A percentile compares a stretch with the other conserved stretches of the same genome.
These are phyloP conservation scores for Acromyrmex echinatior DNA, from an alignment of 1,140 invertebrate species.

Conservation along the genomic window DNA sequence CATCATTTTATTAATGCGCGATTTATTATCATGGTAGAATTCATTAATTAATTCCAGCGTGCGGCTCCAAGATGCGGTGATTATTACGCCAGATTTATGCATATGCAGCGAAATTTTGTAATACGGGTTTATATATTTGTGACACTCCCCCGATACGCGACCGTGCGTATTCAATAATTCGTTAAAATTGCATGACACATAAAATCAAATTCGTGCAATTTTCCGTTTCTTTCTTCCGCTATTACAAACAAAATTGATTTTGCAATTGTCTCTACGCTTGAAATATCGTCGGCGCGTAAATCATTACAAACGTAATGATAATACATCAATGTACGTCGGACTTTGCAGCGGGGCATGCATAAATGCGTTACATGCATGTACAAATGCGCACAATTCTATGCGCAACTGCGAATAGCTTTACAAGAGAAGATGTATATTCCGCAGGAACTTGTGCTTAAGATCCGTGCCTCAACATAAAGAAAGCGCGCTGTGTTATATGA, in stretches of 20 bases:
- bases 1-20: constrained; percentile 55
- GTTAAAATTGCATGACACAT: constrained; percentile 39
- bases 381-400: constrained; percentile 16
- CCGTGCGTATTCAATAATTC: constrained; percentile 24
- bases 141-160: constrained; percentile 27
- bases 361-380: neutral
- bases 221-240: constrained; percentile 13
- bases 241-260: constrained; percentile 9
- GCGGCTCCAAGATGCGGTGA: constrained; percentile 52
- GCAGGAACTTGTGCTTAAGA: constrained; percentile 25
- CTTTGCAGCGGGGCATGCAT: neutral
- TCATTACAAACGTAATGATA: constrained; percentile 1
- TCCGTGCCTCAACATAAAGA: constrained; percentile 38
- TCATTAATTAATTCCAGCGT: constrained; percentile 54
- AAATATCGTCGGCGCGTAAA: neutral
- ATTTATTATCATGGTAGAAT: constrained; percentile 59
- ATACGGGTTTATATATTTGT: constrained; percentile 20
- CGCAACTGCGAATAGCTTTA: neutral
- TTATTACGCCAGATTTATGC: constrained; percentile 49
- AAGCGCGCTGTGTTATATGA: constrained; percentile 39
- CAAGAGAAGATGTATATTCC: constrained; percentile 8
- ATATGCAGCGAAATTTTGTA: constrained; percentile 40
- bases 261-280: neutral
- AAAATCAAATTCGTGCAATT: constrained; percentile 36
- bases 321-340: neutral